Percentiles rank a stretch among this genome's conserved stretches.
These are phyloP conservation scores for Mylabris phalerata DNA, from an alignment of 1,140 invertebrate species.

Conservation along the genomic window DNA sequence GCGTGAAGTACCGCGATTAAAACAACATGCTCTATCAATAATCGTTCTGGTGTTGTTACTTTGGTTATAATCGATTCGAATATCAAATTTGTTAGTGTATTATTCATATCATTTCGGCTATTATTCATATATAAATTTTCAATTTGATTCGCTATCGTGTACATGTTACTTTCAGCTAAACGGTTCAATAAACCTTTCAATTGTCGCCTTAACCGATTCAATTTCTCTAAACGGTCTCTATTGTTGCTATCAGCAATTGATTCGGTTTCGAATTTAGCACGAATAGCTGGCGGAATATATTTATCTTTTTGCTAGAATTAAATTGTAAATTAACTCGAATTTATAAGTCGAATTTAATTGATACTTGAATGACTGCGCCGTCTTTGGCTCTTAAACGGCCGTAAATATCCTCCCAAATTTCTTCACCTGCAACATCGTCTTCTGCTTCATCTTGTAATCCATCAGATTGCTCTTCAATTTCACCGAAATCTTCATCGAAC, in stretches of 20 bases:
- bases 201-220: conserved; percentile 63
- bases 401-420: conserved; percentile 88
- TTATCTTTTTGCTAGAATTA: conserved; percentile 47
- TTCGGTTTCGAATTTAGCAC: conserved; percentile 44
- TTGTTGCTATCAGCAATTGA: conserved; percentile 33
- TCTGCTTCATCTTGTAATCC: conserved; percentile 23
- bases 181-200: conserved; percentile 86
- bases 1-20: conserved; percentile 79
- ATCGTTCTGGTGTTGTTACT: conserved; percentile 63
- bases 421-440: conserved; percentile 31
- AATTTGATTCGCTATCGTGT: conserved; percentile 66
- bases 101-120: conserved; percentile 77
- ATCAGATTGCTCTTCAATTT: conserved; percentile 1
- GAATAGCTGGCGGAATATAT: conserved; percentile 78
- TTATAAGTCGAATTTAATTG: background rate
- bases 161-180: conserved; percentile 81
- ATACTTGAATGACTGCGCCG: conserved; percentile 45
- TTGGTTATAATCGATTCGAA: conserved; percentile 58
- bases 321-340: conserved; percentile 19
- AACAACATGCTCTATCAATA: conserved; percentile 78
- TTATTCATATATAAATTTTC: conserved; percentile 68
- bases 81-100: conserved; percentile 62
- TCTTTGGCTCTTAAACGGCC: conserved; percentile 73
- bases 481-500: conserved; percentile 17
- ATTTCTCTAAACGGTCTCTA: conserved; percentile 50